phyloP scores from a whole-genome alignment of 2,113 vertebrate genomes.

The Catharus fuscescens region DNA sequence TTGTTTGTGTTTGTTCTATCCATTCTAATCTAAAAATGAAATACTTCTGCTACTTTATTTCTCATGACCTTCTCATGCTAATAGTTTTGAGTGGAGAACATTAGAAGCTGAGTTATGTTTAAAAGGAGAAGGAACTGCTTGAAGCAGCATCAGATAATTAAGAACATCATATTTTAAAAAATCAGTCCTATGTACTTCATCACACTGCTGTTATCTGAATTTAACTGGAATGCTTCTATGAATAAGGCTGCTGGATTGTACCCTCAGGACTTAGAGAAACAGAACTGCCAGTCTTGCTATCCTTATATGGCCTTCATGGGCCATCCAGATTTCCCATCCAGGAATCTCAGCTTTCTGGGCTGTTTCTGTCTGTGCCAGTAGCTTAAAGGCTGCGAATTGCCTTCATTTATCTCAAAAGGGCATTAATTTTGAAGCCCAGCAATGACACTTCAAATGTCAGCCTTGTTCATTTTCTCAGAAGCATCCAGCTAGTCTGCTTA shows the following conservation, averaged over 20 bases:
- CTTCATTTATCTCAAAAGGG: not conserved
- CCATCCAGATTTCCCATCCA: not conserved
- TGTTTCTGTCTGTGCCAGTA: not conserved
- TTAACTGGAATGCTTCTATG: not conserved
- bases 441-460: slow-evolving; percentile 19
- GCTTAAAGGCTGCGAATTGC: not conserved
- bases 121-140: not conserved
- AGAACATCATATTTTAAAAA: not conserved
- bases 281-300: not conserved
- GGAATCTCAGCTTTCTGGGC: not conserved
- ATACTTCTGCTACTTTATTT: not conserved
- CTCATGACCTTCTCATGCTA: not conserved
- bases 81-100: not conserved
- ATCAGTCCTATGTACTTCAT: not conserved
- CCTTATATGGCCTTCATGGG: not conserved
- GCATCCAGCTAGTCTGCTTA: not conserved
- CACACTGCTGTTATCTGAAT: not conserved
- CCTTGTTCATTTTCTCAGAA: not conserved
- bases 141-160: not conserved
- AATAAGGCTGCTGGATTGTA: slow-evolving; percentile 5
- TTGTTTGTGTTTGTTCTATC: not conserved
- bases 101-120: not conserved
- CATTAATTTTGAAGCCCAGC: slow-evolving; percentile 11
- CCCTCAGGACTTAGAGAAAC: not conserved
- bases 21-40: not conserved